Evolutionary conservation across 2,888 invertebrate species (phyloP).

Genomic region (Lithophane socia): DNA sequence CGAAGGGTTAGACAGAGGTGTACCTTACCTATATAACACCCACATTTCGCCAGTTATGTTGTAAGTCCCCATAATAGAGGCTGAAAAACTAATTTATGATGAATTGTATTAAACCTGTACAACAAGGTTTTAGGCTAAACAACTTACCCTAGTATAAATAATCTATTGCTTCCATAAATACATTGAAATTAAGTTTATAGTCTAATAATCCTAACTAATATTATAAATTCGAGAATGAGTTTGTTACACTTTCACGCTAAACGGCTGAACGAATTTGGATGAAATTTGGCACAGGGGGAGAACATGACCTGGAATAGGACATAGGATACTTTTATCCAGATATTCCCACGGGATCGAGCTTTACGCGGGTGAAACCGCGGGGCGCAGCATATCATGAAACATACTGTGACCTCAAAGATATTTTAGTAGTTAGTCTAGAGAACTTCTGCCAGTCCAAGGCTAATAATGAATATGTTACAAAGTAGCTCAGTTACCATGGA

Average conservation of each 20-base stretch:
- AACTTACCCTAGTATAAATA: neutral
- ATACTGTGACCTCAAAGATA: constrained; percentile 4
- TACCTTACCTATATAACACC: neutral
- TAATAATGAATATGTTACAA: constrained; percentile 29
- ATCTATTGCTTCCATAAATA: neutral
- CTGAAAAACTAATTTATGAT: neutral
- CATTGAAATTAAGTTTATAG: neutral
- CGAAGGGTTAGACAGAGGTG: neutral
- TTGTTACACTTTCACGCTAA: no score
- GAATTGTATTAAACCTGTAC: neutral
- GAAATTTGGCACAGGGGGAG: no score
- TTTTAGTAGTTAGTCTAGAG: neutral
- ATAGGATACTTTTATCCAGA: no score
- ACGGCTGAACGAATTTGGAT: no score
- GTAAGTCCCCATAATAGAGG: neutral
- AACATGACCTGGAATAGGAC: no score
- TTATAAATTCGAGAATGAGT: no score
- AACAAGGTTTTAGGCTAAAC: constrained; percentile 4
- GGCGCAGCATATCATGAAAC: neutral
- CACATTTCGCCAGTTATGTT: neutral
- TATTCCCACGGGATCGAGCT: no score
- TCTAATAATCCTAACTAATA: neutral
- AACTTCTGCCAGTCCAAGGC: constrained; percentile 31
- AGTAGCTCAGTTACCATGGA: constrained; percentile 34
- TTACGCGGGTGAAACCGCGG: no score